These are phyloP conservation scores for Gymnocephalus cernua DNA, from an alignment of 2,113 vertebrate species.

Conservation along the genomic window DNA sequence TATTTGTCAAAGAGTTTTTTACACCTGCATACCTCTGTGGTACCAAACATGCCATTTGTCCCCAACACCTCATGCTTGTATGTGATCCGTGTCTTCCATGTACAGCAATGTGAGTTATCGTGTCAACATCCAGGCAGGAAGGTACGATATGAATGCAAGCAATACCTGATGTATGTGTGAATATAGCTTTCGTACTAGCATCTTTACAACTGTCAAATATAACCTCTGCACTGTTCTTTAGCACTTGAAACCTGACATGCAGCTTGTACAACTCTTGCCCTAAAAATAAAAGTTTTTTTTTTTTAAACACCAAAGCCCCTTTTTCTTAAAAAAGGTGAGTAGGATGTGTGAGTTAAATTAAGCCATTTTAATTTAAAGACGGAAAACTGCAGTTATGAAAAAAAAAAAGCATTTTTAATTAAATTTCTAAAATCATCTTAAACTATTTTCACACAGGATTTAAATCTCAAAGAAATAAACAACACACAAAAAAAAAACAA, in stretches of 20 bases:
- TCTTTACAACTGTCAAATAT: not conserved
- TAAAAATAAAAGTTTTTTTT: constrained; percentile 21
- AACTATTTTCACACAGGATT: constrained; percentile 79
- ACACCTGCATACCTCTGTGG: not conserved
- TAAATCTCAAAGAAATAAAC: constrained; percentile 79
- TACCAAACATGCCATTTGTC: not conserved
- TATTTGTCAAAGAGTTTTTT: not conserved
- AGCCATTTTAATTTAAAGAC: constrained; percentile 51
- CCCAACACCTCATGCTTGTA: not conserved
- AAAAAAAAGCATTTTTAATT: constrained; percentile 80
- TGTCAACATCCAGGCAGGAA: not conserved
- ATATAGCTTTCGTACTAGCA: not conserved
- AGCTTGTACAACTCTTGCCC: constrained; percentile 17
- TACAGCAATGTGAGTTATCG: not conserved
- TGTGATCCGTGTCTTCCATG: not conserved
- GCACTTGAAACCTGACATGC: constrained; percentile 5
- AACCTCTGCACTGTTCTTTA: constrained; percentile 4
- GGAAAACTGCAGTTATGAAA: constrained; percentile 72
- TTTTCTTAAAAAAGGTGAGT: constrained; percentile 7
- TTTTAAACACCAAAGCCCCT: not conserved
- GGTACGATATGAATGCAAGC: not conserved
- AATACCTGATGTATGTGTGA: constrained; percentile 2
- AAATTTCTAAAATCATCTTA: constrained; percentile 78
- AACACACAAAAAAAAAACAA: constrained; percentile 80
- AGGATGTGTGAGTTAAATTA: constrained; percentile 2